Percentiles rank a stretch among this genome's conserved stretches.
These are phyloP conservation scores for Metallyticus violacea DNA, from an alignment of 2,888 invertebrate genomes.

Conservation along the genomic window DNA sequence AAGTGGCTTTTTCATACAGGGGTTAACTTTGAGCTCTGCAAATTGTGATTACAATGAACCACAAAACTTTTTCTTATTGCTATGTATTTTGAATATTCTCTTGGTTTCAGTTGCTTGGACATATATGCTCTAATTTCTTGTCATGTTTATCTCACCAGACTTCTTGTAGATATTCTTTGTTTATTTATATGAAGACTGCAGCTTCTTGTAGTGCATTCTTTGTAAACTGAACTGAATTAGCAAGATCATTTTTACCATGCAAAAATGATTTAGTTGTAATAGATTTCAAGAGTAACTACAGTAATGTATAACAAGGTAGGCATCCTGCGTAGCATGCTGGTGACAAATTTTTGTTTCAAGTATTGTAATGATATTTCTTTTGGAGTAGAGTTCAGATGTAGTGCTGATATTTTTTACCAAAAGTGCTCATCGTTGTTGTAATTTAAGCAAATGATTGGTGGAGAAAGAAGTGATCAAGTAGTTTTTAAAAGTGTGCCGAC, in stretches of 20 bases:
- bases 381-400: slow-evolving; percentile 23
- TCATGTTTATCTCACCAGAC: background rate
- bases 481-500: background rate
- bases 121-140: background rate
- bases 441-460: slow-evolving; percentile 1
- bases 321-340: background rate
- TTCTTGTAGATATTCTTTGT: background rate
- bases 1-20: slow-evolving; percentile 33
- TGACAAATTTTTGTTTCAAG: background rate
- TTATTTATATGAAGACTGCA: slow-evolving; percentile 12
- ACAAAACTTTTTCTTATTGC: slow-evolving; percentile 22
- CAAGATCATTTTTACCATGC: background rate
- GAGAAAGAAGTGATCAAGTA: slow-evolving; percentile 9
- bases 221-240: background rate
- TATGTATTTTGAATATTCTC: slow-evolving; percentile 21
- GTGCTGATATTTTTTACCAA: slow-evolving; percentile 56
- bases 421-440: slow-evolving; percentile 67
- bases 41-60: slow-evolving; percentile 25
- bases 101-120: slow-evolving; percentile 1
- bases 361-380: slow-evolving; percentile 21
- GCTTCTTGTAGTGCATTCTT: background rate
- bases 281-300: background rate
- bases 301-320: background rate
- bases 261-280: background rate
- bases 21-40: slow-evolving; percentile 24